phyloP scores from a whole-genome alignment of 2,113 vertebrate genomes.

The Dascyllus trimaculatus region DNA sequence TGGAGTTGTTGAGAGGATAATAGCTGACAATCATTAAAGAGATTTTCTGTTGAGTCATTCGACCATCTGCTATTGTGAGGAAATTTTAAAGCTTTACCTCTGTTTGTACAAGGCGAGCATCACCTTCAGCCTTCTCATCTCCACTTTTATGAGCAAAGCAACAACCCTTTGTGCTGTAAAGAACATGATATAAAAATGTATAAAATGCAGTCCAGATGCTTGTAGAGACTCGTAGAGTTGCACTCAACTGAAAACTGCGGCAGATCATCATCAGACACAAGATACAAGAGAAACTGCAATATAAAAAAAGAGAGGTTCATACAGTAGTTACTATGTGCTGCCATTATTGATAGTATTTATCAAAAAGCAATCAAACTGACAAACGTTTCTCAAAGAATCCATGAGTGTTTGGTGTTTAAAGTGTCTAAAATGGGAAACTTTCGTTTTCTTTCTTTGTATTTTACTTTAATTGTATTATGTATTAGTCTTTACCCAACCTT shows the following conservation, averaged over 20 bases:
- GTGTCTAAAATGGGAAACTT: neutral
- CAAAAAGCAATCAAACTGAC: neutral
- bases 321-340: too few relatives aligned
- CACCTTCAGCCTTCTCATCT: neutral
- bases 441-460: too few relatives aligned
- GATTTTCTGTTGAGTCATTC: slow-evolving; percentile 50
- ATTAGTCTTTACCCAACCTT: neutral
- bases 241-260: neutral
- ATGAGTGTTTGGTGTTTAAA: neutral
- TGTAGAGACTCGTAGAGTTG: neutral
- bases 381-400: neutral
- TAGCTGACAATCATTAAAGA: slow-evolving; percentile 33
- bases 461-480: neutral
- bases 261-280: neutral
- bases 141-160: slow-evolving; percentile 23
- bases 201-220: slow-evolving; percentile 3
- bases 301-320: neutral
- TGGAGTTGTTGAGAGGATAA: slow-evolving; percentile 33
- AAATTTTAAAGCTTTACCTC: slow-evolving; percentile 11
- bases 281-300: neutral
- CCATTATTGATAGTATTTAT: too few relatives aligned
- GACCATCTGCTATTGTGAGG: slow-evolving; percentile 44
- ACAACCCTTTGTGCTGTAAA: slow-evolving; percentile 16
- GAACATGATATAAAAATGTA: slow-evolving; percentile 2
- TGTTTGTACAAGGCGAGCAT: slow-evolving; percentile 18